A percentile compares a stretch with the other conserved stretches of the same genome.
Evolutionary conservation across 2,797 vertebrate genomes (phyloP).

Genomic region (Percopsis omiscomaycus): DNA sequence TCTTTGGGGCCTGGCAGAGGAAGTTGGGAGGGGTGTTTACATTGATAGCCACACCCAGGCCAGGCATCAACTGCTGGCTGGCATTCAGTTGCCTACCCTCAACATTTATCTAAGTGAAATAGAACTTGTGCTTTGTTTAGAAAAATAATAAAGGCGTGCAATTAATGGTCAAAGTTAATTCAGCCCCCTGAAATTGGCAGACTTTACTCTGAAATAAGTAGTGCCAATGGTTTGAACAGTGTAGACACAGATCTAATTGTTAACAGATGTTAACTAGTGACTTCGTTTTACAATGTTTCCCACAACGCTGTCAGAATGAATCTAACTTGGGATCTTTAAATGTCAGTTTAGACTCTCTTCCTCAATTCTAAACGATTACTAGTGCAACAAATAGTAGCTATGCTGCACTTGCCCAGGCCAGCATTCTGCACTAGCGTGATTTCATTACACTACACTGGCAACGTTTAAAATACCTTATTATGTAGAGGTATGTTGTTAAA

Average conservation of each 20-base stretch:
- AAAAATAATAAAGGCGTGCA: too few species aligned
- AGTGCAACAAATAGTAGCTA: neutral
- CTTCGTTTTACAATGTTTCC: neutral
- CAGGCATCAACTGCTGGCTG: slow-evolving; percentile 19
- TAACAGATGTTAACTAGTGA: slow-evolving; percentile 46
- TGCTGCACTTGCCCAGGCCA: neutral
- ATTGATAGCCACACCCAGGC: slow-evolving; percentile 49
- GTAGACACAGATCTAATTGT: slow-evolving; percentile 29
- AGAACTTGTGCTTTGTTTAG: too few species aligned
- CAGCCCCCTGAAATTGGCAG: neutral
- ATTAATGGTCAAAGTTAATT: neutral
- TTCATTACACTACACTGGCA: neutral
- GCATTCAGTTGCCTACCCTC: slow-evolving; percentile 8
- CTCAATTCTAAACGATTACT: neutral
- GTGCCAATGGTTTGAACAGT: slow-evolving; percentile 7
- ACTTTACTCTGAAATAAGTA: neutral
- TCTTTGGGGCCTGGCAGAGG: slow-evolving; percentile 37
- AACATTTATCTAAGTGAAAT: too few species aligned
- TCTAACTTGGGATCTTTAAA: neutral
- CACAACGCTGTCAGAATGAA: neutral
- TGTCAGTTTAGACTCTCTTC: neutral
- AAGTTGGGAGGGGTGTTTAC: slow-evolving; percentile 48
- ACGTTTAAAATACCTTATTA: neutral
- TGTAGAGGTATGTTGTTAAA: neutral
- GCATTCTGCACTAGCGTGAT: neutral